phyloP scores from a whole-genome alignment of 2,888 invertebrate species.

The Lucinisca nassula region DNA sequence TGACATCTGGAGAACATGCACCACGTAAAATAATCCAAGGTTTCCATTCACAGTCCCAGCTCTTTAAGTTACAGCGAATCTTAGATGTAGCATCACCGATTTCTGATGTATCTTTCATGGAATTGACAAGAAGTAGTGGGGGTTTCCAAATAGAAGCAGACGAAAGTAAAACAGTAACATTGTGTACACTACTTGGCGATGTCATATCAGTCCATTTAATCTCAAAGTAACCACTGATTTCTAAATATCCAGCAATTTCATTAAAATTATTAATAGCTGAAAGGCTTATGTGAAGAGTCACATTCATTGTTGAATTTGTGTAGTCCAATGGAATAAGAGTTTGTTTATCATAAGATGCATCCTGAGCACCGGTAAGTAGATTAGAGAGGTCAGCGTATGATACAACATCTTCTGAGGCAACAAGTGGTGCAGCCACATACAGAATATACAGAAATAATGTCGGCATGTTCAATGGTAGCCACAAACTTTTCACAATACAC shows the following conservation, averaged over 20 bases:
- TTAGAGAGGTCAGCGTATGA: not conserved
- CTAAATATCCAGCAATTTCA: constrained; percentile 59
- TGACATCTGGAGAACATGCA: constrained; percentile 55
- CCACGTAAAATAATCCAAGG: constrained; percentile 54
- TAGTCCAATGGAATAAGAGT: constrained; percentile 40
- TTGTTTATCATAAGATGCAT: not conserved
- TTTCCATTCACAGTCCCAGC: constrained; percentile 44
- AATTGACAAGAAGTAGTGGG: constrained; percentile 56
- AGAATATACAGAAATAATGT: not conserved
- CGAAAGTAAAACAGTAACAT: constrained; percentile 25
- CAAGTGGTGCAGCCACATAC: not conserved
- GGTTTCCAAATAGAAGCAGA: constrained; percentile 56
- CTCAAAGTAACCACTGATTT: constrained; percentile 58
- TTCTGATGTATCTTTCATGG: constrained; percentile 42
- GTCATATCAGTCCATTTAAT: constrained; percentile 47
- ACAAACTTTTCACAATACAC: too few species aligned
- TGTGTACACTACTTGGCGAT: not conserved
- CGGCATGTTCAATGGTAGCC: not conserved
- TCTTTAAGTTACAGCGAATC: constrained; percentile 37
- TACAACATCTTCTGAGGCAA: not conserved
- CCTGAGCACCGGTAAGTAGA: not conserved
- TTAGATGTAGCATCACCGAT: constrained; percentile 53
- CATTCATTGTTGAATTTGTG: constrained; percentile 14
- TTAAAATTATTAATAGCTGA: constrained; percentile 59
- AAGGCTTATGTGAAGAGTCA: constrained; percentile 50